Evolutionary conservation across 2,113 vertebrate genomes (phyloP).

Genomic region (Capreolus pygargus): DNA sequence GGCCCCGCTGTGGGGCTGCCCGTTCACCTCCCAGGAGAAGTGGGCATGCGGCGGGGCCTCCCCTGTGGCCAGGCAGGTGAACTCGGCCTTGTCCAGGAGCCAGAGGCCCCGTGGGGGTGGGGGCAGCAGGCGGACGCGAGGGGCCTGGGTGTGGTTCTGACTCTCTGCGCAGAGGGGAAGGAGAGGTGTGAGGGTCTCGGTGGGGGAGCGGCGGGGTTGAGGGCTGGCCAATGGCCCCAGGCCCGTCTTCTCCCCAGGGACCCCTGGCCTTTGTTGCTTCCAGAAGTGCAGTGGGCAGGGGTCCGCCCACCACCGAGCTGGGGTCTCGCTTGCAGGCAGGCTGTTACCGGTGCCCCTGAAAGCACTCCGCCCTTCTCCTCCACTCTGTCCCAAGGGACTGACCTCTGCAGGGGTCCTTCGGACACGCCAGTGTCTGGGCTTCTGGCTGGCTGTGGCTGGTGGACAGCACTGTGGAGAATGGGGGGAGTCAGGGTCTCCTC

Average conservation of each 20-base stretch:
- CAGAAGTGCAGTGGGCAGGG: neutral
- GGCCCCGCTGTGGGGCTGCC: fast-evolving
- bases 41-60: fast-evolving
- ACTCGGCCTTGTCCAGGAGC: neutral
- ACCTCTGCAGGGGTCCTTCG: neutral
- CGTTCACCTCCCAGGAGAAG: neutral
- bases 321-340: too few relatives aligned
- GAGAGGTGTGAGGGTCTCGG: too few relatives aligned
- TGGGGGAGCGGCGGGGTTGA: fast-evolving
- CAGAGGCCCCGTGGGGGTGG: neutral
- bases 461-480: fast-evolving
- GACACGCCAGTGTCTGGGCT: fast-evolving
- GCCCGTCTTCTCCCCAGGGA: too few relatives aligned
- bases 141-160: neutral
- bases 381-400: neutral
- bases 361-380: neutral
- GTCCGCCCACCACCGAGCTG: fast-evolving
- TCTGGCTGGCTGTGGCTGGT: neutral
- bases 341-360: fast-evolving
- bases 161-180: neutral
- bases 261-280: neutral
- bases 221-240: too few relatives aligned
- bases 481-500: neutral
- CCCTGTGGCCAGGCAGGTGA: neutral
- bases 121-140: neutral